A percentile compares a stretch with the other conserved stretches of the same genome.
phyloP scores from a whole-genome alignment of 2,113 vertebrate species.

The Jacana jacana region DNA sequence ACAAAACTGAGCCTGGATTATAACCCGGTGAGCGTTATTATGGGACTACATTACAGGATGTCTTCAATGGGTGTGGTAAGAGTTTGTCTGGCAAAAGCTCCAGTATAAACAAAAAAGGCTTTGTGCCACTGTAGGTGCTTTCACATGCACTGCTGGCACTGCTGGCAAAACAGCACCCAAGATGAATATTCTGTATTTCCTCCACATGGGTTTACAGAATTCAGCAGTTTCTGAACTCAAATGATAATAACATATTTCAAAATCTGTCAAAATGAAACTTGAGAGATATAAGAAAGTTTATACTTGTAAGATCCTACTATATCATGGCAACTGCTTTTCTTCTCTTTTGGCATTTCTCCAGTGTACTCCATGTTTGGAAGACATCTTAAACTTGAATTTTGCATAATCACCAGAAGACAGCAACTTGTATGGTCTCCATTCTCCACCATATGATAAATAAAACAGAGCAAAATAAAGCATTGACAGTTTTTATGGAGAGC shows the following conservation, averaged over 20 bases:
- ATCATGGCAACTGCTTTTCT: not conserved
- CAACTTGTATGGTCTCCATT: not conserved
- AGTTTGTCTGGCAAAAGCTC: not conserved
- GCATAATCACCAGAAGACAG: not conserved
- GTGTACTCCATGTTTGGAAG: rapidly evolving
- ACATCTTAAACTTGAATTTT: not conserved
- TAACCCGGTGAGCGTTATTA: not conserved
- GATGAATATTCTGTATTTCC: not conserved
- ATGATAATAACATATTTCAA: not conserved
- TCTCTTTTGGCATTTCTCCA: not conserved
- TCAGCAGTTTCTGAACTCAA: not conserved
- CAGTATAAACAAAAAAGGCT: not conserved
- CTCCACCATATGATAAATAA: not conserved
- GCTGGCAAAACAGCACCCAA: too few species aligned
- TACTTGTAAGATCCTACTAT: not conserved
- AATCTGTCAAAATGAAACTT: not conserved
- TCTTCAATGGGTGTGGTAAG: not conserved
- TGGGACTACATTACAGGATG: not conserved
- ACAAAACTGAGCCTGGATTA: not conserved
- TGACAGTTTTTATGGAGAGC: not conserved
- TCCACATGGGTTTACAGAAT: not conserved
- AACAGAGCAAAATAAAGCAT: not conserved
- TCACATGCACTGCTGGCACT: not conserved
- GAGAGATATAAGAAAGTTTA: not conserved
- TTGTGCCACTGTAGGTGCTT: not conserved